Evolutionary conservation across 2,888 invertebrate species (phyloP), one percentile per base, ranked within the genome.

Genomic region (Halictus quadricinctus): DNA sequence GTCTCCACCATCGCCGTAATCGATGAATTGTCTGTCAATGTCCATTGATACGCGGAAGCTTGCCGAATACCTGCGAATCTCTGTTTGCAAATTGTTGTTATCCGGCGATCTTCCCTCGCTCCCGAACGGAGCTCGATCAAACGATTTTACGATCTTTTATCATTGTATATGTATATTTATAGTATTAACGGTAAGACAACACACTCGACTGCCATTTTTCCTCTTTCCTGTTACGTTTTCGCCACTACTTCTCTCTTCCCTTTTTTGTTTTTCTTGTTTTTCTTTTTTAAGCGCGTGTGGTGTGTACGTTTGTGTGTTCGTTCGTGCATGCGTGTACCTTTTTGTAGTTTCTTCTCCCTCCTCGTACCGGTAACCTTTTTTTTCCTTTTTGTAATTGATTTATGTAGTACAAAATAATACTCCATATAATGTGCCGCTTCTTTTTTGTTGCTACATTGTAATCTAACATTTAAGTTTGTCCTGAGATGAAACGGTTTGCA

Each of bases 351-450:
- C 36, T 36, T 41, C 10, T 41, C 18, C 29, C 10, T 48, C 48
- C 25, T 60, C 70, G 70, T 70, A 73, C 18, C 72, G 46, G 46
- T 64, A 64, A 58, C n/a, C n/a, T 58, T 5, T 48, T 10, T 46
- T 54, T 18, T 36, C 36, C 36, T 74, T 48, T 74, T 58, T 48
- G 25, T 50, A 74, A 84, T 60, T 48, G 50, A 77, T 78, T 58
- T 81, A 76, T 80, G 25, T 72, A 50, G 76, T 84, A 81, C 81
- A 79, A 84, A 81, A 84, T 64, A 50, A 66, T 75, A 76, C 72
- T 70, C 43, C 74, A 69, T 73, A 74, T 48, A 66, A 58, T 79
- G 72, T 79, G 64, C 43, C 70, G n/a, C 64, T 29, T 64, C 64
- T 18, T 74, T 43, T 69, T 73, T 46, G 36, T 73, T 80, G 54